phyloP scores from a whole-genome alignment of 2,113 vertebrate genomes.

The Abramis brama region DNA sequence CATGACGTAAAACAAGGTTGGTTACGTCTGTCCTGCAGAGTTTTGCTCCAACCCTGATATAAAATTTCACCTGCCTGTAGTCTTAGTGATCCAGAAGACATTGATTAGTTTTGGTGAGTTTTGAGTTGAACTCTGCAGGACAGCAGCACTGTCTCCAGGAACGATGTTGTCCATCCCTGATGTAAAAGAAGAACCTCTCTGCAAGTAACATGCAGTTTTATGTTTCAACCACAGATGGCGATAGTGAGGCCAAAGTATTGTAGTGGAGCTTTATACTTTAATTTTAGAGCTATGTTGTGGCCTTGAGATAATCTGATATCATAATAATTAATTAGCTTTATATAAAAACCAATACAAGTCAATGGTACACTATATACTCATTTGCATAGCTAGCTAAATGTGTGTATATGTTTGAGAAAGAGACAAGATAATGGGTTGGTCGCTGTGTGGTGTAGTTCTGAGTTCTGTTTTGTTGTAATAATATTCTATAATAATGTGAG shows the following conservation, averaged over 20 bases:
- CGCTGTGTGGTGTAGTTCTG: no score
- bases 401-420: neutral
- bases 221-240: neutral
- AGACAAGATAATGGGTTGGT: neutral
- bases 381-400: neutral
- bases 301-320: neutral
- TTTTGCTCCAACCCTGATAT: no score
- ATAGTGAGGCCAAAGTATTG: neutral
- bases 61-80: no score
- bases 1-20: no score
- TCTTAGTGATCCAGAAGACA: no score
- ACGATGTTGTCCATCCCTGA: no score
- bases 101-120: no score
- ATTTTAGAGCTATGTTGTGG: neutral
- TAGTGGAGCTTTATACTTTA: neutral
- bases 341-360: neutral
- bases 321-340: neutral
- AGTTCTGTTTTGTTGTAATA: no score
- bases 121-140: no score
- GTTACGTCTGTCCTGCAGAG: no score
- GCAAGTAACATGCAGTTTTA: neutral
- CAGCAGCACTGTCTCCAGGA: no score
- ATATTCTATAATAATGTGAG: constrained; percentile 37
- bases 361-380: neutral
- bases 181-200: neutral